Conservation (phyloP, 2,888 invertebrate species). For the Campoplex capitator region DNA sequence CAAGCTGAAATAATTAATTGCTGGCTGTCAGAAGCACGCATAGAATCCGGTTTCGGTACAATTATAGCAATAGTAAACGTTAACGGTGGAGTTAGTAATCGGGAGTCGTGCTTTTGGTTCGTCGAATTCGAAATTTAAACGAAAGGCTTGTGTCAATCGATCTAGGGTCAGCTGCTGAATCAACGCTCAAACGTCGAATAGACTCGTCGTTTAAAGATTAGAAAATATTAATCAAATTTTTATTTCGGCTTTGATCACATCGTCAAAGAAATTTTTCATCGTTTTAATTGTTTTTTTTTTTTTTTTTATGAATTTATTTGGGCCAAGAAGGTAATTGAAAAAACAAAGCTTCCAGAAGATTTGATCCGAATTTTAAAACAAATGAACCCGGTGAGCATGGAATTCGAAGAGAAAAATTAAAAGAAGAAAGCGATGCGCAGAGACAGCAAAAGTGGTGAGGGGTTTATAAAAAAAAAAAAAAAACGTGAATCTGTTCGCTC, state of each 20-base stretch:
- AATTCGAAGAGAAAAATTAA: too few relatives aligned
- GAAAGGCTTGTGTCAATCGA: constrained; percentile 13
- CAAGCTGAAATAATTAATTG: constrained; percentile 61
- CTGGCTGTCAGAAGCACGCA: constrained; percentile 57
- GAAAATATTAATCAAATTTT: background rate
- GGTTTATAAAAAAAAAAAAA: too few relatives aligned
- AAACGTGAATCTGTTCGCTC: too few relatives aligned
- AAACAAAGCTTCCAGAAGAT: too few relatives aligned
- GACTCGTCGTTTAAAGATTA: background rate
- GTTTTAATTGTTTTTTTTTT: too few relatives aligned
- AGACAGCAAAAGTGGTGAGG: too few relatives aligned
- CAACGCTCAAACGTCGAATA: background rate
- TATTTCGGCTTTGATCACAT: background rate
- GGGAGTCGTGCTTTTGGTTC: constrained; percentile 7
- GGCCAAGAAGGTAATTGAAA: too few relatives aligned
- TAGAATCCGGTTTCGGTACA: constrained; percentile 13
- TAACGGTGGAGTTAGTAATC: constrained; percentile 3
- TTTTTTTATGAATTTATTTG: too few relatives aligned
- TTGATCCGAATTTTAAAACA: too few relatives aligned
- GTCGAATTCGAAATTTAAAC: constrained; percentile 13
- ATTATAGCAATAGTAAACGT: constrained; percentile 25
- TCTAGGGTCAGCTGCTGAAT: background rate
- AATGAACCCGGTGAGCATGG: too few relatives aligned
- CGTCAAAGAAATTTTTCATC: background rate
- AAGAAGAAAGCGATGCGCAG: too few relatives aligned